These are phyloP conservation scores for Julus scandinavius DNA, from an alignment of 2,888 invertebrate genomes.

Conservation along the genomic window DNA sequence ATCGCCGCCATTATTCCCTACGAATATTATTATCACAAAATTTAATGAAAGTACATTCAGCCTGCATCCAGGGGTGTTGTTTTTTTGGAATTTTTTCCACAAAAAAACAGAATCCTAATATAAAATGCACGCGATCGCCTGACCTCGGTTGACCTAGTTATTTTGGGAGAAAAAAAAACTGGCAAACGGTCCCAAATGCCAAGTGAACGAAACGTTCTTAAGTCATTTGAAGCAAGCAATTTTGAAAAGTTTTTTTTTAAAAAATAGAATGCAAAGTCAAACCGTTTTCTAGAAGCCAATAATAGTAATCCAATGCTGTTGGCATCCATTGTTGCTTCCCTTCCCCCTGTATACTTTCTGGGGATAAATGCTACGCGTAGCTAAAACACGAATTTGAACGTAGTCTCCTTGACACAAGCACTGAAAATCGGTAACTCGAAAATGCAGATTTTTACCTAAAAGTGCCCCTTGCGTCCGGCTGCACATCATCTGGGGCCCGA, in stretches of 20 bases:
- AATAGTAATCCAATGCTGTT: constrained; percentile 29
- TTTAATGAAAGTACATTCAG: too few species aligned
- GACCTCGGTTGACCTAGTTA: not conserved
- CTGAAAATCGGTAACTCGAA: not conserved
- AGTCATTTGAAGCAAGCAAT: not conserved
- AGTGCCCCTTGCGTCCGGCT: constrained; percentile 41
- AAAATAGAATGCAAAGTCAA: not conserved
- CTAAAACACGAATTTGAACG: not conserved
- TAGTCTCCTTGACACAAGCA: not conserved
- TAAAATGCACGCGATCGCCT: not conserved
- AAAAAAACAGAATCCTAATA: too few species aligned
- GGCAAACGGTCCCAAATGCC: not conserved
- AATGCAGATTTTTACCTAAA: constrained; percentile 33
- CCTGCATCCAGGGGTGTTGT: too few species aligned
- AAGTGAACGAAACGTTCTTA: not conserved
- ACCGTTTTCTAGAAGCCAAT: constrained; percentile 26
- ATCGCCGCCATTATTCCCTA: not conserved
- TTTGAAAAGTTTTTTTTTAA: not conserved
- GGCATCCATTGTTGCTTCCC: constrained; percentile 47
- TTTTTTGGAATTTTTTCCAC: too few species aligned
- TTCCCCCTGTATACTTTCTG: not conserved
- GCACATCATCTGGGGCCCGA: constrained; percentile 44
- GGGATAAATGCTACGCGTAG: not conserved
- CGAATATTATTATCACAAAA: not conserved
- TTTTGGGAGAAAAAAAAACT: not conserved